These are phyloP conservation scores for Platorchestia sp. DNA, from an alignment of 1,140 invertebrate species.

Conservation along the genomic window DNA sequence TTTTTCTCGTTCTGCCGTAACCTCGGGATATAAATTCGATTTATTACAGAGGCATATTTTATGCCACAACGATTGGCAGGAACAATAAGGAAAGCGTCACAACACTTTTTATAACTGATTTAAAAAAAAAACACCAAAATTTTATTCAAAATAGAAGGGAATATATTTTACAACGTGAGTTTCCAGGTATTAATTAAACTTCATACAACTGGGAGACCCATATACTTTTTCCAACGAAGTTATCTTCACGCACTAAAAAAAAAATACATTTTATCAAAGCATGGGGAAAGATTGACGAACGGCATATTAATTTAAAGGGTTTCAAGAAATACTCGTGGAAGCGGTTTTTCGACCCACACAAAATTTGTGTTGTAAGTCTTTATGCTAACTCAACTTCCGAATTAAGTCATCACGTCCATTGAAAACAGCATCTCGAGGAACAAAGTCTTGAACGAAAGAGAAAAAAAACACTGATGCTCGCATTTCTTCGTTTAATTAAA, in stretches of 20 bases:
- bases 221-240: neutral
- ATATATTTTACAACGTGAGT: neutral
- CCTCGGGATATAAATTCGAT: no score
- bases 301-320: neutral
- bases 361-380: neutral
- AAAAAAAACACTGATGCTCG: neutral
- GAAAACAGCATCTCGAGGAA: neutral
- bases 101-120: no score
- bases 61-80: no score
- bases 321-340: neutral
- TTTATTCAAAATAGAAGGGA: no score
- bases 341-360: neutral
- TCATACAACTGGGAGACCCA: neutral
- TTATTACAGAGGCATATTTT: no score
- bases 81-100: no score
- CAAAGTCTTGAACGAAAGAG: neutral
- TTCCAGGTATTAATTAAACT: neutral
- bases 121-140: no score
- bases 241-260: neutral
- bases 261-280: neutral
- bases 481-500: constrained; percentile 36
- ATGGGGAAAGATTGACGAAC: neutral
- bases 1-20: no score
- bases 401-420: neutral
- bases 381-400: neutral